A percentile compares a stretch with the other conserved stretches of the same genome.
These are phyloP conservation scores for Oscheius onirici DNA, from an alignment of 2,888 invertebrate species.

Conservation along the genomic window DNA sequence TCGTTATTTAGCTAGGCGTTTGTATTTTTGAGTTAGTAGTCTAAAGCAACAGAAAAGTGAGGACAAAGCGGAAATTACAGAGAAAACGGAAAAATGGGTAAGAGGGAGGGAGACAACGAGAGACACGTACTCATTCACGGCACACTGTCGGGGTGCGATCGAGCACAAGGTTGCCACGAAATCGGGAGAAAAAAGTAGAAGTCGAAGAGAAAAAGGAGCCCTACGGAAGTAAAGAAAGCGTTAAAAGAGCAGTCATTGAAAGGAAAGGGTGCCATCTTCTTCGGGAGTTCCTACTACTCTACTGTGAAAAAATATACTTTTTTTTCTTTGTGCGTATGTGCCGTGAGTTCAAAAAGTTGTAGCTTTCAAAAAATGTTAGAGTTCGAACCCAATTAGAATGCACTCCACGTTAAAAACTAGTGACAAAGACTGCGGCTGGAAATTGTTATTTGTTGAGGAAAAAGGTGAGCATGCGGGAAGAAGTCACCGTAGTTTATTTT, in stretches of 20 bases:
- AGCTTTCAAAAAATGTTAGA: neutral
- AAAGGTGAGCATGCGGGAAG: neutral
- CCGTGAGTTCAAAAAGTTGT: neutral
- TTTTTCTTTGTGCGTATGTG: neutral
- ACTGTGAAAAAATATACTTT: neutral
- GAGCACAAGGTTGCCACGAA: constrained; percentile 8
- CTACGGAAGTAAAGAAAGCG: neutral
- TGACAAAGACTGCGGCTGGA: neutral
- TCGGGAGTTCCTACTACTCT: neutral
- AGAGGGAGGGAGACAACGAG: constrained; percentile 20
- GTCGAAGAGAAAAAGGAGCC: constrained; percentile 8
- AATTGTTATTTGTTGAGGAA: neutral
- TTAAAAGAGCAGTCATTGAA: neutral
- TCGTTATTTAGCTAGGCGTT: neutral
- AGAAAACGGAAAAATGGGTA: constrained; percentile 28
- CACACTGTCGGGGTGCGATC: constrained; percentile 21
- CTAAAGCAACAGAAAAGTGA: constrained; percentile 23
- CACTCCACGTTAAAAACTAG: constrained; percentile 5
- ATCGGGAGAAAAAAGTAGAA: constrained; percentile 12
- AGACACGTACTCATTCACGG: constrained; percentile 23
- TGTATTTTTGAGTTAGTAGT: neutral
- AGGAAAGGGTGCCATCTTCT: neutral
- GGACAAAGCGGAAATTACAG: constrained; percentile 5
- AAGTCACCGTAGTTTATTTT: constrained; percentile 4
- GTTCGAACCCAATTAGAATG: neutral